Percentiles rank a stretch among this genome's conserved stretches.
These are phyloP conservation scores for Drosophila pseudoobscura DNA, from an alignment of 1,140 invertebrate species.

Conservation along the genomic window DNA sequence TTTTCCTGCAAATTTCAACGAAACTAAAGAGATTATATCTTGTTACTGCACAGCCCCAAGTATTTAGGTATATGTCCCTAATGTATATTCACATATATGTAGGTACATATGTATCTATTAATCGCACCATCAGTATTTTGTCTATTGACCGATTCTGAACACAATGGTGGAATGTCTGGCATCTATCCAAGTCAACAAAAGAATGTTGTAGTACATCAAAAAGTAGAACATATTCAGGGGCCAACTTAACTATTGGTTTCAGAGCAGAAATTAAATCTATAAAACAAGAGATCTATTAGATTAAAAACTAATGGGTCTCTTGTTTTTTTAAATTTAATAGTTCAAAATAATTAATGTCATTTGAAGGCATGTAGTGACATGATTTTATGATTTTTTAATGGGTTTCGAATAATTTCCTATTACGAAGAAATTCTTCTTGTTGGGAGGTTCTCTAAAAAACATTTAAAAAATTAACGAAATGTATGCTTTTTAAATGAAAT, in stretches of 20 bases:
- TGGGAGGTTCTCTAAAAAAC: too few relatives aligned
- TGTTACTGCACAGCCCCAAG: not conserved
- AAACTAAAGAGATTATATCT: not conserved
- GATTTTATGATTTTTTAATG: too few relatives aligned
- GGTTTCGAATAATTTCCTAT: too few relatives aligned
- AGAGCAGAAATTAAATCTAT: too few relatives aligned
- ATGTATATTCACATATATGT: not conserved
- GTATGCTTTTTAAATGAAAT: too few relatives aligned
- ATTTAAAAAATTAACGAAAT: too few relatives aligned
- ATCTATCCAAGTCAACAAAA: slow-evolving; percentile 60
- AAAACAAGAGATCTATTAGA: too few relatives aligned
- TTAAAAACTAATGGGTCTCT: not conserved
- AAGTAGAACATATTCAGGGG: slow-evolving; percentile 40
- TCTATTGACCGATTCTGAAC: slow-evolving; percentile 32
- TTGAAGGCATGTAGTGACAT: too few relatives aligned
- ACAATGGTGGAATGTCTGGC: slow-evolving; percentile 70
- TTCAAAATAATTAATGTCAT: too few relatives aligned
- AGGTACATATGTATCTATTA: not conserved
- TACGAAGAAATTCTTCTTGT: too few relatives aligned
- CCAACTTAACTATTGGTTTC: too few relatives aligned
- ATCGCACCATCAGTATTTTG: slow-evolving; percentile 29
- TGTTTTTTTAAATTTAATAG: slow-evolving; percentile 1
- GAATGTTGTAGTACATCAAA: slow-evolving; percentile 62
- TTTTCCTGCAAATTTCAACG: slow-evolving; percentile 51
- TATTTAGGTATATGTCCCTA: too few relatives aligned